These are phyloP conservation scores for Champsocephalus gunnari DNA, from an alignment of 2,797 vertebrate genomes.

Conservation along the genomic window DNA sequence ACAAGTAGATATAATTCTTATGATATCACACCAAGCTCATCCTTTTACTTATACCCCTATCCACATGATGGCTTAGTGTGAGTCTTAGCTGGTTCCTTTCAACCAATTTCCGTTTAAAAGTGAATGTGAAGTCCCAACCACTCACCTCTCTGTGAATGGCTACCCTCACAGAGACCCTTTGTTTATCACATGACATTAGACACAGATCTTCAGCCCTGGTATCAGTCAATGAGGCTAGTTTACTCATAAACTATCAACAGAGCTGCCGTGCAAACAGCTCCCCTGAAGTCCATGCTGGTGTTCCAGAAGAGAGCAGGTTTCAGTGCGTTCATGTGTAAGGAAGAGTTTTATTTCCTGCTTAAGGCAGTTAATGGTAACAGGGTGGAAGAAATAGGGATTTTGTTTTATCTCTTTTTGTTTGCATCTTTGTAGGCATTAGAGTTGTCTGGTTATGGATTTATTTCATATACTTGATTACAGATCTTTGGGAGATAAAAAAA, in stretches of 20 bases:
- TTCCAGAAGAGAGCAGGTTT: constrained; percentile 4
- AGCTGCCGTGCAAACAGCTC: constrained; percentile 33
- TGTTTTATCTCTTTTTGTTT: not conserved
- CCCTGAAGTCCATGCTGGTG: constrained; percentile 14
- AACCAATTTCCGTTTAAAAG: not conserved
- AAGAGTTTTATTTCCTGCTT: not conserved
- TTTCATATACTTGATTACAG: not conserved
- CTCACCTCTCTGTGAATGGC: constrained; percentile 6
- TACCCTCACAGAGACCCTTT: constrained; percentile 12
- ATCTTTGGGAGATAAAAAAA: not conserved
- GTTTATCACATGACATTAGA: constrained; percentile 27
- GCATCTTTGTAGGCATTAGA: not conserved
- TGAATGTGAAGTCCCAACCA: constrained; percentile 20
- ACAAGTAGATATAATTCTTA: not conserved
- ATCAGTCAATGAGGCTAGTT: constrained; percentile 17
- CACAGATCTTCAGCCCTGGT: not conserved
- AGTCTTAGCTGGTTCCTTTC: constrained; percentile 3
- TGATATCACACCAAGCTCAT: not conserved
- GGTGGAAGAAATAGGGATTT: not conserved
- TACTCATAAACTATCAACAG: constrained; percentile 54
- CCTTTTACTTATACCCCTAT: constrained; percentile 12
- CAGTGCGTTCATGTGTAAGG: not conserved
- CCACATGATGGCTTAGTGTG: not conserved
- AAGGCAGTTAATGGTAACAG: not conserved
- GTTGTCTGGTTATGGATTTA: not conserved